Percentiles rank a stretch among this genome's conserved stretches.
Conservation (phyloP, 1,140 invertebrate species). For the Galendromus occidentalis region DNA sequence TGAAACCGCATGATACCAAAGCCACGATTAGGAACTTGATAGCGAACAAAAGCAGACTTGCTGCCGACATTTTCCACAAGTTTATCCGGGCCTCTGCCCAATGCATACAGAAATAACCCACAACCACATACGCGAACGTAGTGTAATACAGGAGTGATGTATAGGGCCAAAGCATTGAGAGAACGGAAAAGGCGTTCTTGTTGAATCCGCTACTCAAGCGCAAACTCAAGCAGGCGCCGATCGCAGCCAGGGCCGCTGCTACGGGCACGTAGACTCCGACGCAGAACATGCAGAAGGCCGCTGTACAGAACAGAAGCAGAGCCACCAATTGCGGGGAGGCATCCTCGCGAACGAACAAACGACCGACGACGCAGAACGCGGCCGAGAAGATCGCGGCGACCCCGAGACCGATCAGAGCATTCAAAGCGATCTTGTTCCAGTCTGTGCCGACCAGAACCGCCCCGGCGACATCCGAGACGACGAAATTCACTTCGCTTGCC, state of each 20-base stretch:
- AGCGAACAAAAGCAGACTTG: background rate
- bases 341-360: background rate
- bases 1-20: background rate
- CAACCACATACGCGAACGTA: background rate
- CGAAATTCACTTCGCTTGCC: background rate
- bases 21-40: background rate
- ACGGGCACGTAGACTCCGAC: background rate
- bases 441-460: background rate
- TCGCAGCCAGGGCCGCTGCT: background rate
- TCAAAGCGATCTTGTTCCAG: background rate
- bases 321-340: background rate
- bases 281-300: background rate
- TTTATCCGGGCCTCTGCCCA: background rate
- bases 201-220: background rate
- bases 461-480: background rate
- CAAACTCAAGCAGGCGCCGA: background rate
- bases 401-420: background rate
- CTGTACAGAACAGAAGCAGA: background rate
- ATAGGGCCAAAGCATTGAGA: background rate
- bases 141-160: background rate
- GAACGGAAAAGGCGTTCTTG: background rate
- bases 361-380: background rate
- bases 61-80: background rate
- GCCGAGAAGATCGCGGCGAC: background rate
- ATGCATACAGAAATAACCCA: background rate